Evolutionary conservation across 2,888 invertebrate genomes (phyloP).

Genomic region (Agonopterix heracliana): DNA sequence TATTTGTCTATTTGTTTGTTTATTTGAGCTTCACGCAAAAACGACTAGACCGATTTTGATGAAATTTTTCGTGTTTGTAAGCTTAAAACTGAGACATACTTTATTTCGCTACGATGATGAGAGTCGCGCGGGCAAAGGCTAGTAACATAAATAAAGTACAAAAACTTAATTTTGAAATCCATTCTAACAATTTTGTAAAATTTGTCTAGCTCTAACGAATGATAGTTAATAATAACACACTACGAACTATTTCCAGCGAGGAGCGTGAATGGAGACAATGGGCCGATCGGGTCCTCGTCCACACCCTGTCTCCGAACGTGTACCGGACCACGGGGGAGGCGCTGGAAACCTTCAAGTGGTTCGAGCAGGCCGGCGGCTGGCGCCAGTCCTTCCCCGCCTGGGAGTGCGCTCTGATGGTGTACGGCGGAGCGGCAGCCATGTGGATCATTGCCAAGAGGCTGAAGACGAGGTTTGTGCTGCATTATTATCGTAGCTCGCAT

Average conservation of each 20-base stretch:
- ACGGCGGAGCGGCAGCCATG: slow-evolving; percentile 96
- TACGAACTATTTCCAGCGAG: slow-evolving; percentile 72
- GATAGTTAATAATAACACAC: no score
- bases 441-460: slow-evolving; percentile 92
- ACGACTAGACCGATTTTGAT: no score
- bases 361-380: slow-evolving; percentile 95
- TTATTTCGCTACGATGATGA: no score
- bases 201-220: no score
- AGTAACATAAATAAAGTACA: slow-evolving; percentile 59
- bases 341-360: slow-evolving; percentile 94
- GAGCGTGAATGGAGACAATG: slow-evolving; percentile 97
- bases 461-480: slow-evolving; percentile 80
- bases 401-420: slow-evolving; percentile 91
- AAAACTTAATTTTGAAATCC: no score
- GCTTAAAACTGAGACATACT: no score
- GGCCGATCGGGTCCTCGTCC: slow-evolving; percentile 94
- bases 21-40: no score
- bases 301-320: slow-evolving; percentile 96
- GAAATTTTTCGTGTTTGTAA: no score
- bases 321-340: slow-evolving; percentile 92
- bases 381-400: slow-evolving; percentile 88
- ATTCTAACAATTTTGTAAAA: no score
- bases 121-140: no score
- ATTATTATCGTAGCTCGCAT: no score
- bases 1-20: no score